phyloP scores from a whole-genome alignment of 1,140 invertebrate genomes.

The Bombus balteatus region DNA sequence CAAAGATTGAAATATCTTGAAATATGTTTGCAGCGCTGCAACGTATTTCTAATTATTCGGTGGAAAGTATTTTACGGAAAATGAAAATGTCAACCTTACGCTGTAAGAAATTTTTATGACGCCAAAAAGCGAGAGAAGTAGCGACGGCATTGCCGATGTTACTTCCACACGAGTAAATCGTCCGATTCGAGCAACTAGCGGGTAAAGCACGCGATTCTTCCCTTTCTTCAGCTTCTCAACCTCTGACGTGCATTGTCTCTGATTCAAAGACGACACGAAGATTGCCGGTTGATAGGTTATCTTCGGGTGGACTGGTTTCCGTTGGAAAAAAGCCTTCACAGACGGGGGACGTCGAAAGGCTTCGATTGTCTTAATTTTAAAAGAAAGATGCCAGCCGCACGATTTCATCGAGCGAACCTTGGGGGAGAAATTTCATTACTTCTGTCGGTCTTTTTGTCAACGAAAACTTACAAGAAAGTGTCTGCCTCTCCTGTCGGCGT shows the following conservation, averaged over 20 bases:
- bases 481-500: neutral
- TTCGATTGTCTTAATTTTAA: constrained; percentile 54
- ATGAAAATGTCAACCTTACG: too few relatives aligned
- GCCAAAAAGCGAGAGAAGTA: constrained; percentile 31
- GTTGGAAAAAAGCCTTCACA: constrained; percentile 50
- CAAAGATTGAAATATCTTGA: neutral
- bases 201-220: constrained; percentile 59
- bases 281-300: constrained; percentile 62
- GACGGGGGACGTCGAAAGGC: constrained; percentile 43
- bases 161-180: constrained; percentile 58
- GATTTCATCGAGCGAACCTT: neutral
- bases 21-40: neutral
- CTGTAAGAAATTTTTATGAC: neutral
- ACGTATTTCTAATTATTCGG: neutral
- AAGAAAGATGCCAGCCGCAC: constrained; percentile 23
- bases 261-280: constrained; percentile 66
- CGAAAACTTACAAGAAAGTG: neutral
- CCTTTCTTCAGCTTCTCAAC: constrained; percentile 52
- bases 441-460: neutral
- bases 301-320: constrained; percentile 54
- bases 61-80: neutral
- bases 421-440: constrained; percentile 25
- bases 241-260: constrained; percentile 66
- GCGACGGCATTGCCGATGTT: constrained; percentile 41
- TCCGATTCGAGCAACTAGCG: constrained; percentile 43